Base-by-base conservation (phyloP, 2,888 invertebrate genomes). In the Anoncus sp. region DNA sequence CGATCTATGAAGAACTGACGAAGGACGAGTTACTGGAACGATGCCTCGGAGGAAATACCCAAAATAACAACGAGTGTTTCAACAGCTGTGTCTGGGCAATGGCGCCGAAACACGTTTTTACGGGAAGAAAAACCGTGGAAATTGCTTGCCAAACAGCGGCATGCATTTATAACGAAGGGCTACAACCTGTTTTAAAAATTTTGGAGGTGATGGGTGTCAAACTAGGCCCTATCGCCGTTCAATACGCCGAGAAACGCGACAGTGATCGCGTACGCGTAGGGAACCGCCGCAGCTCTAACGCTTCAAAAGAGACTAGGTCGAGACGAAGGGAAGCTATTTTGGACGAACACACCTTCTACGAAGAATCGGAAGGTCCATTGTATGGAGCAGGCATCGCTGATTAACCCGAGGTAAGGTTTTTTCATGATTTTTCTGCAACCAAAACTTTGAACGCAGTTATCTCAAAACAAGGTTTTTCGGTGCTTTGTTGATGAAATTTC, bases 21-120 rank as follows among this genome's bases (percentile, higher is more conserved):
- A 59, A 49, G 16, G 47, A 82, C 55, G 78, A 79, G 63, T 62
- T 82, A 35, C 49, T 80, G 22, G 53, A 81, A 49, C 71, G 80
- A 75, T 83, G 81, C 51, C 47, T 81, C 3, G 81, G 81, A 22
- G 70, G 74, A 18, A 77, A 80, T 40, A 81, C 80, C 22, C 81
- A 83, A 45, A 83, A 84, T 57, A 81, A 77, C 20, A 82, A 82
- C 60, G 82, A 83, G 53, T 66, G 63, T 65, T 84, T 84, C 66
- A 82, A 81, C 67, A 59, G 57, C 16, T 70, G 65, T n/a, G 77
- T 83, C 31, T 82, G 81, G 67, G 31, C 57, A 24, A 71, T 80
- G 63, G 77, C 78, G 16, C 81, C 81, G 24, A 84, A 84, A 63
- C 81, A 80, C 65, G 59, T 79, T 31, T 77, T 77, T 57, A 49